Base-by-base conservation (phyloP, 2,888 invertebrate species). In the Machimus rusticus region DNA sequence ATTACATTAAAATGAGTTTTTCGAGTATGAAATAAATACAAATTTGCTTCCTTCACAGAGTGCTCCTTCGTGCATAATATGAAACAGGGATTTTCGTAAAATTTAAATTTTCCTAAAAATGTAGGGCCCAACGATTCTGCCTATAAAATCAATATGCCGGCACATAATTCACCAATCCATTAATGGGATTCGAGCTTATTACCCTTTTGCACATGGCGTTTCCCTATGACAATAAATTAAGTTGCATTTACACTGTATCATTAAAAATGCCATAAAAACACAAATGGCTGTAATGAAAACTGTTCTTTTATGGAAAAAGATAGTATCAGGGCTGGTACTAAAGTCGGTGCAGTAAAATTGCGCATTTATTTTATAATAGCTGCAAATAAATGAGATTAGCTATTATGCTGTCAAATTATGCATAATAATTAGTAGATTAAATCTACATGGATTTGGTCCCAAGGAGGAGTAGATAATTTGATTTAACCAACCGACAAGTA, bases 341-440 rank as follows among this genome's bases (percentile, higher is more conserved):
- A 79, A 79, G 51, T 79, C 51, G 14, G 31, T 79, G 79, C 79
- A 51, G 79, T 79, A 79, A 79, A 79, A 79, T 79, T 46, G 16
- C 46, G 55, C 51, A 51, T 79, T 79, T 79, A 79, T 79, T 79
- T 79, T 79, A 51, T 51, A 79, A 39, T 79, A 51, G 79, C 28
- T 12, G 79, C 46, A 79, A 79, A 79, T 79, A 79, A 79, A 79
- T 51, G 79, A 79, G 79, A 79, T 79, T 79, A 79, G 79, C 79
- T 79, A 79, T 79, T 79, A 51, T 79, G 51, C 51, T 79, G 51
- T 55, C 79, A 79, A 79, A 79, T 79, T 79, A 79, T 79, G 79
- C 79, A 79, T 51, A 79, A 79, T 79, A 79, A 79, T 79, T 79
- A 79, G 79, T 28, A 79, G 79, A 79, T 79, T 28, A 79, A 79